These are phyloP conservation scores for Sphenodon punctatus DNA, from an alignment of 2,797 vertebrate species.

Conservation along the genomic window DNA sequence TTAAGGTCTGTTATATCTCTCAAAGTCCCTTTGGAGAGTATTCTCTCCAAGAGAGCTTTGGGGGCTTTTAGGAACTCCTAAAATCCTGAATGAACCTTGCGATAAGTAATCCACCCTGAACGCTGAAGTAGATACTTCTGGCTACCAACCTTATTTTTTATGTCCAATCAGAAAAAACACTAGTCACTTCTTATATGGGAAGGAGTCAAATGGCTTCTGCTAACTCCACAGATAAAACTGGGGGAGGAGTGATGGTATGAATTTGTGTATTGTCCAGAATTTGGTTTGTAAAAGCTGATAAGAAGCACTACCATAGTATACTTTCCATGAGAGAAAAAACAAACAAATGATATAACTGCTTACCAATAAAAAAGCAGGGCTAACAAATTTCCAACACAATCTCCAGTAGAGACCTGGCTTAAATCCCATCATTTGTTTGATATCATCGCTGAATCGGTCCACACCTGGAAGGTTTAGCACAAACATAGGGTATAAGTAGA, in stretches of 20 bases:
- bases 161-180: neutral
- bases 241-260: too few relatives aligned
- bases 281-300: neutral
- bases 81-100: neutral
- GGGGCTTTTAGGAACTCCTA: neutral
- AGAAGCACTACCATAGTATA: neutral
- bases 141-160: neutral
- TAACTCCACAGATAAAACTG: neutral
- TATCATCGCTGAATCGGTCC: conserved; percentile 97
- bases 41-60: neutral
- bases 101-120: neutral
- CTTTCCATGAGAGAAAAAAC: neutral
- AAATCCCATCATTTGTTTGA: conserved; percentile 97
- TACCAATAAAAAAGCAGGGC: conserved; percentile 94
- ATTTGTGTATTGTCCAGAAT: neutral
- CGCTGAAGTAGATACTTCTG: neutral
- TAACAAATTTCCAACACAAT: conserved; percentile 98
- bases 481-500: neutral
- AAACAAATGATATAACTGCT: conserved; percentile 33
- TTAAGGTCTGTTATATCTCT: too few relatives aligned
- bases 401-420: conserved; percentile 98
- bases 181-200: neutral
- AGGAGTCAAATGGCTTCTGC: neutral
- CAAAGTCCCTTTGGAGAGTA: too few relatives aligned
- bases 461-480: conserved; percentile 82